Percentiles rank a stretch among this genome's conserved stretches.
These are phyloP conservation scores for Protobothrops mucrosquamatus DNA, from an alignment of 2,113 vertebrate species.

Conservation along the genomic window DNA sequence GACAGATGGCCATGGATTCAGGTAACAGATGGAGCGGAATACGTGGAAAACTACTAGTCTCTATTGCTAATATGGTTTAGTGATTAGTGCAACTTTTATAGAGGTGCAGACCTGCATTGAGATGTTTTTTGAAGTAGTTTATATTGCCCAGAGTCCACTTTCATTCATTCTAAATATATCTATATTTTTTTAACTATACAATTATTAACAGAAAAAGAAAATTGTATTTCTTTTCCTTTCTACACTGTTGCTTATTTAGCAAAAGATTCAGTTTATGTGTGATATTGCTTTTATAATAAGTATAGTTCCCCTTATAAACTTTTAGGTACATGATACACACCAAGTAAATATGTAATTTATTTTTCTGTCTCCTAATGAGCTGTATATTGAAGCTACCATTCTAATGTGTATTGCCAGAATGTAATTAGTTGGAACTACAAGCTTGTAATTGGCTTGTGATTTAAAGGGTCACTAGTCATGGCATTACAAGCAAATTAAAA, in stretches of 20 bases:
- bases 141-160: background rate
- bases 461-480: conserved; percentile 60
- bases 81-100: conserved; percentile 40
- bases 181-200: conserved; percentile 45
- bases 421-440: conserved; percentile 64
- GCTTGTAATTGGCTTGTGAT: conserved; percentile 60
- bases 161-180: background rate
- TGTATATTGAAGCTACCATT: conserved; percentile 69
- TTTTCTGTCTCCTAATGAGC: conserved; percentile 62
- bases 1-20: conserved; percentile 99
- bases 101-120: background rate
- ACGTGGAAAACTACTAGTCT: conserved; percentile 19
- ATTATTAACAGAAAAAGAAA: conserved; percentile 49
- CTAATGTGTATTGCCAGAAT: conserved; percentile 62
- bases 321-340: conserved; percentile 59
- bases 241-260: conserved; percentile 48
- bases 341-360: conserved; percentile 63
- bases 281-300: conserved; percentile 52
- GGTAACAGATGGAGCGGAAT: conserved; percentile 76
- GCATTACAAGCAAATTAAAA: conserved; percentile 59
- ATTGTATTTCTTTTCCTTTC: conserved; percentile 47
- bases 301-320: conserved; percentile 44
- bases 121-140: background rate
- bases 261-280: conserved; percentile 28
- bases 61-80: conserved; percentile 48